Base-by-base conservation (phyloP, 2,113 vertebrate species). In the Furnarius figulus region DNA sequence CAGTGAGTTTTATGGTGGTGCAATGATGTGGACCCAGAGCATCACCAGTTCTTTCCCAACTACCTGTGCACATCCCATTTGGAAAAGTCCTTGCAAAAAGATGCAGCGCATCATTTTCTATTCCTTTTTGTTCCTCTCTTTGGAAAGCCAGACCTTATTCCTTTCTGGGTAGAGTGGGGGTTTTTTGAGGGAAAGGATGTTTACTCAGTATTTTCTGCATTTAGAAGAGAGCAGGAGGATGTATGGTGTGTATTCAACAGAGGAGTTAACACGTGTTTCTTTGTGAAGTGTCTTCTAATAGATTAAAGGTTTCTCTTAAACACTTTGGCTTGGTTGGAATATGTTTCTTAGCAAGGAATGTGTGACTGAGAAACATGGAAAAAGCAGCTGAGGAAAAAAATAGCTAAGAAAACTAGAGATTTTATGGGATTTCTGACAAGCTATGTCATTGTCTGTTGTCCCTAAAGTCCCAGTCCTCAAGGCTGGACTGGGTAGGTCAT, bases 321-420 rank as follows among this genome's bases (percentile, higher is more conserved):
- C 16, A n/a, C 61, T 84, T 74, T 13, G 39, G 30, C 56, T 85
- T 91, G 87, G 65, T 61, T 78, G 59, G 24, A 56, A n/a, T 76
- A 24, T n/a, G 30, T 88, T 93, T 80, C 59, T 93, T 24, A 63
- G 33, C 10, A 31, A 89, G 84, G 91, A 96, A 96, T 87, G 83
- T 4, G 4, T 95, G 89, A 81, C 94, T 82, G 88, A 81, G 52
- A 87, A 90, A 90, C 80, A 68, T 1, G 35, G 14, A 27, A 37
- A 74, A 70, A 95, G 68, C 83, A 95, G 72, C 83, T 88, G 90
- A n/a, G 31, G 8, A 33, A 21, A 56, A 86, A 76, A 81, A 44
- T 7, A 90, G 37, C 86, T 39, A 33, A 81, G 79, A 62, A 74
- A 89, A 89, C 53, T 31, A 20, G 35, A 59, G 72, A 80, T 81